Evolutionary conservation across 2,797 vertebrate genomes (phyloP), one percentile per base, ranked within the genome.

Genomic region (Apogon hyalosoma): DNA sequence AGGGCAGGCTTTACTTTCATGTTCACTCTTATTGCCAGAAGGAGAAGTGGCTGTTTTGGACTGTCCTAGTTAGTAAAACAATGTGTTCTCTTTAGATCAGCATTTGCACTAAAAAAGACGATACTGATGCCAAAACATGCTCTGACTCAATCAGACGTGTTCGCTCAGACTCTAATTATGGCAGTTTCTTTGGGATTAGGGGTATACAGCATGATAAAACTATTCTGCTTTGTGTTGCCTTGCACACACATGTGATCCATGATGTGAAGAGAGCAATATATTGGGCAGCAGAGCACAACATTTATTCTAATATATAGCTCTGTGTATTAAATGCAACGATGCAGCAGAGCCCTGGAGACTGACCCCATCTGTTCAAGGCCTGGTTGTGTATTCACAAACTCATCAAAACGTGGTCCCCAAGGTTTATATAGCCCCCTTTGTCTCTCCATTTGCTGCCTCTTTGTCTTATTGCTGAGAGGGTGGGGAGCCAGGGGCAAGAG

Each of bases 361-460:
- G 88, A 84, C 85, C 90, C 91, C 92, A 93, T 92, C 92, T 92
- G 91, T 88, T 89, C 74, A 2, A 76, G 84, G 75, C 86, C 88
- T 67, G 80, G 77, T 84, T 81, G 82, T 70, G 66, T 74, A 83
- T 87, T 80, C 83, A 77, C 75, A 75, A 80, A 83, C 90, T 90
- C 90, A 92, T 93, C 90, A 92, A 81, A 90, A 70, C 63, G 28
- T 63, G 63, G 62, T 88, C 89, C 88, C 79, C 48, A 50, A 87
- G 90, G 90, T 88, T 82, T 55, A 61, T 54, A 45, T 73, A 47
- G 8, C 62, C 59, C 70, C 67, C 49, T 82, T 90, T 89, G 85
- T 87, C 76, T 82, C 59, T 73, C 84, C 77, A 85, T 91, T 92
- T 91, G 87, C 84, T 80, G 72, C 73, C 82, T 82, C 88, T 93